Evolutionary conservation across 2,113 vertebrate species (phyloP), one percentile per base, ranked within the genome.

Genomic region (Phrynosoma platyrhinos): DNA sequence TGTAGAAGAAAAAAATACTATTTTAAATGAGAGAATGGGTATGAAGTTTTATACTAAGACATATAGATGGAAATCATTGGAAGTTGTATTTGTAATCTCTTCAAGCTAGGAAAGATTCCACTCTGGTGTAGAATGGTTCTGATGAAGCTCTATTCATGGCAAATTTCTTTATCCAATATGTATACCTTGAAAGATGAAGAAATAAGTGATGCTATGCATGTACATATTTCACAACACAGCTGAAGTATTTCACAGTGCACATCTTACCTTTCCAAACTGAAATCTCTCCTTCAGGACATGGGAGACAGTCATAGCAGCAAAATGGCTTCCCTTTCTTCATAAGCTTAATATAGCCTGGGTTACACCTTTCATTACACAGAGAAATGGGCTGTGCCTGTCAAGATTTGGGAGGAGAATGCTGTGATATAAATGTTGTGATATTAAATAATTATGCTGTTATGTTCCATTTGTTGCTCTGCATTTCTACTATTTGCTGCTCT

Each of bases 261-360:
- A 62, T 62, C 82, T 84, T 84, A 74, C 82, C 82, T 13, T 25
- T 32, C 69, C 23, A 9, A 16, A 72, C 55, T 20, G 82, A 52
- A 84, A 84, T n/a, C 20, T 72, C 55, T 47, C 47, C 69, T 25
- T 74, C 47, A 23, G 68, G 68, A 74, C 82, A 84, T 23, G n/a
- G 47, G 72, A 74, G 47, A 23, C 68, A 84, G 32, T 72, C 47
- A 55, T 84, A 84, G n/a, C 82, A 84, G 47, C 47, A 55, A 84
- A 84, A 84, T 32, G 82, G 69, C 20, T 84, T 55, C 68, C 68
- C 47, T 84, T 84, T 68, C 12, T 32, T 36, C n/a, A 74, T 55
- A 2, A 2, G n/a, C 2, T 55, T 84, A 7, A 47, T 55, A 32
- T 55, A 74, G 23, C 68, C 82, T 14, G 82, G 13, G 18, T 32